Percentiles rank a stretch among this genome's conserved stretches.
Evolutionary conservation across 2,797 vertebrate species (phyloP).

Genomic region (Acropternis orthonyx): DNA sequence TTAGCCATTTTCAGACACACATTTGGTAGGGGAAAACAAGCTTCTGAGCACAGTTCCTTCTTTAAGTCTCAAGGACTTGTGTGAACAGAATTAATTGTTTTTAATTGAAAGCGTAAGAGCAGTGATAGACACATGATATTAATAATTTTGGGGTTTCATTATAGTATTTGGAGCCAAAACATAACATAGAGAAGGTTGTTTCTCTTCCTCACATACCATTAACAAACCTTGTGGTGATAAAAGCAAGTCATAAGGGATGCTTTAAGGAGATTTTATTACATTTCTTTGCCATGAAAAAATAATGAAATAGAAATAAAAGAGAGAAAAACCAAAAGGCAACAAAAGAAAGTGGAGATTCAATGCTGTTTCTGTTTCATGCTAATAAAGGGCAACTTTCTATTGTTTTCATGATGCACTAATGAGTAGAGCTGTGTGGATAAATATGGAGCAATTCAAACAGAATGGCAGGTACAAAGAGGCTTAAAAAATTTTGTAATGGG

Average conservation of each 20-base stretch:
- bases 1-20: not conserved
- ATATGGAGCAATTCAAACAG: not conserved
- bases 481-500: not conserved
- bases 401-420: not conserved
- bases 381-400: not conserved
- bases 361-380: not conserved
- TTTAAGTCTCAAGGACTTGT: not conserved
- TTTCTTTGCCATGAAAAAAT: not conserved
- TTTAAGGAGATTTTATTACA: not conserved
- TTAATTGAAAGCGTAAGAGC: not conserved
- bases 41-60: not conserved
- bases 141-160: not conserved
- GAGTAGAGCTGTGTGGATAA: not conserved
- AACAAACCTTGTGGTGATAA: not conserved
- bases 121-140: not conserved
- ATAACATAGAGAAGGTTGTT: not conserved
- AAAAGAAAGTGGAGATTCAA: not conserved
- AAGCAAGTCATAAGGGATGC: not conserved
- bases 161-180: not conserved
- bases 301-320: not conserved
- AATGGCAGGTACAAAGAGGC: not conserved
- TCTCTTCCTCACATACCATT: not conserved
- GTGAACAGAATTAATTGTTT: not conserved
- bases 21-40: not conserved
- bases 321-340: not conserved